These are phyloP conservation scores for Misgurnus anguillicaudatus DNA, from an alignment of 2,113 vertebrate species.

Conservation along the genomic window DNA sequence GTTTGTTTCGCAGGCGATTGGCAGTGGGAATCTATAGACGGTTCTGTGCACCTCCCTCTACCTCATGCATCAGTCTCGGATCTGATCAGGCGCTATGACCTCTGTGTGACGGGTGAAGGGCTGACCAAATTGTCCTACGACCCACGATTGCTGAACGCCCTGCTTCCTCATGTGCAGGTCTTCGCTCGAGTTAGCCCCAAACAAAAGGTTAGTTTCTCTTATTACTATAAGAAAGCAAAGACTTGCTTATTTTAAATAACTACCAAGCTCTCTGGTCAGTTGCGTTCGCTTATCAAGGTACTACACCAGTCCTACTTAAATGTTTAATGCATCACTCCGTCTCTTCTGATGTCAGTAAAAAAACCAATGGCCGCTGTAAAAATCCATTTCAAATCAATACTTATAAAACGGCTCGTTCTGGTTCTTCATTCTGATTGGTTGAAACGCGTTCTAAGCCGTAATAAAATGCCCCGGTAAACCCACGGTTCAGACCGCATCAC, in stretches of 20 bases:
- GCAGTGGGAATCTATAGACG: conserved; percentile 86
- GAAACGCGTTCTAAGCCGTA: too few relatives aligned
- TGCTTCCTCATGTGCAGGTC: conserved; percentile 75
- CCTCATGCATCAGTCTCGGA: conserved; percentile 64
- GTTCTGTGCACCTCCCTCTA: conserved; percentile 69
- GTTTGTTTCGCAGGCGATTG: conserved; percentile 75
- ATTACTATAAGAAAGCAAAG: background rate
- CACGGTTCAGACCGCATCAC: too few relatives aligned
- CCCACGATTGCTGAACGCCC: conserved; percentile 62
- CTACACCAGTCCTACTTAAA: accelerated
- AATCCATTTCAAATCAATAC: too few relatives aligned
- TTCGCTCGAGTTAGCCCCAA: conserved; percentile 81
- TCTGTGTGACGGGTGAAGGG: conserved; percentile 92
- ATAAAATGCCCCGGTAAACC: too few relatives aligned
- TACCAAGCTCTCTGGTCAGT: too few relatives aligned
- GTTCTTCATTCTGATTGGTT: too few relatives aligned
- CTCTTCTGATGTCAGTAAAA: accelerated
- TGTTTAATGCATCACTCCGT: too few relatives aligned
- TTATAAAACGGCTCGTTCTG: too few relatives aligned
- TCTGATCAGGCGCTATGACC: conserved; percentile 75
- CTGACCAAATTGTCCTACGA: conserved; percentile 77
- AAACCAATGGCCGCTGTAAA: accelerated
- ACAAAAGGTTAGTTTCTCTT: conserved; percentile 70
- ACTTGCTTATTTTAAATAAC: too few relatives aligned
- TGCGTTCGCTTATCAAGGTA: too few relatives aligned